A percentile compares a stretch with the other conserved stretches of the same genome.
Evolutionary conservation across 2,113 vertebrate species (phyloP).

Genomic region (Diadophis punctatus): DNA sequence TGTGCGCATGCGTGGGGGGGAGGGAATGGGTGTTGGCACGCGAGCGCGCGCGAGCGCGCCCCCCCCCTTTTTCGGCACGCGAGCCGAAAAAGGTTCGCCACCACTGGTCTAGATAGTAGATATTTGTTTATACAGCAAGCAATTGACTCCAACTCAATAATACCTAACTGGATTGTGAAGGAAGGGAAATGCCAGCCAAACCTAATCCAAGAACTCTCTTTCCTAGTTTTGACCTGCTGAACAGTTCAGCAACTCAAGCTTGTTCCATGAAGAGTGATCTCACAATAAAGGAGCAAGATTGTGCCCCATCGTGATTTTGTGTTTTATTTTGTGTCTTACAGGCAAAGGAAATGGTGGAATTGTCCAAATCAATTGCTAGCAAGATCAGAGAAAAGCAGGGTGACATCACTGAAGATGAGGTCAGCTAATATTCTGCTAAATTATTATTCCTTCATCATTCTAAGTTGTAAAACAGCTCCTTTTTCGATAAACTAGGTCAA

Average conservation of each 20-base stretch:
- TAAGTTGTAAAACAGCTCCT: not conserved
- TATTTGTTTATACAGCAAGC: not conserved
- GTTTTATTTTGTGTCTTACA: constrained; percentile 58
- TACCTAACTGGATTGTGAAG: not conserved
- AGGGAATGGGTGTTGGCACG: no score
- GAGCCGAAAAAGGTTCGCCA: no score
- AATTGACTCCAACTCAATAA: not conserved
- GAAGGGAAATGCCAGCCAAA: not conserved
- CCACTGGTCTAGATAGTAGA: no score
- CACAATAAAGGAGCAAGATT: not conserved
- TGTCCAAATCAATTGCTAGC: constrained; percentile 94
- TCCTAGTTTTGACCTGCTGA: not conserved
- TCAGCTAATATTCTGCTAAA: constrained; percentile 54
- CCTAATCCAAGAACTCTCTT: not conserved
- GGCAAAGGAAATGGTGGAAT: constrained; percentile 99
- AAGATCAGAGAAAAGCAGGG: constrained; percentile 99
- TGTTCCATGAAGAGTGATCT: not conserved
- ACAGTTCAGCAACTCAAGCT: not conserved
- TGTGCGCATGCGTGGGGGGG: no score
- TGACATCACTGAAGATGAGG: constrained; percentile 97
- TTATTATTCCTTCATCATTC: not conserved
- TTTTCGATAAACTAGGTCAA: not conserved
- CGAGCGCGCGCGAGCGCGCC: no score
- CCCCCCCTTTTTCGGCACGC: no score
- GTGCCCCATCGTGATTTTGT: not conserved